Evolutionary conservation across 2,113 vertebrate species (phyloP).

Genomic region (Perognathus longimembris): DNA sequence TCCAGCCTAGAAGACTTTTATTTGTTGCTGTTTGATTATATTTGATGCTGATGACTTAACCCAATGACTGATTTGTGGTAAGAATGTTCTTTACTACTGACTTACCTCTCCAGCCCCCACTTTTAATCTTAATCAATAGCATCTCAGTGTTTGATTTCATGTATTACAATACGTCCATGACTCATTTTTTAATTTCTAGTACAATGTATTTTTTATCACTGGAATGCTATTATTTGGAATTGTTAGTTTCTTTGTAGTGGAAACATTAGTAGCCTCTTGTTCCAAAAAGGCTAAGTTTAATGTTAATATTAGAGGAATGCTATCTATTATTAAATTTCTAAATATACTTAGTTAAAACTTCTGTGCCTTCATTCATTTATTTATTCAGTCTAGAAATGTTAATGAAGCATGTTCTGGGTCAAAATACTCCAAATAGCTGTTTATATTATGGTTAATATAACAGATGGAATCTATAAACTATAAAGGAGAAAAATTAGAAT

Average conservation of each 20-base stretch:
- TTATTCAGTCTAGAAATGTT: neutral
- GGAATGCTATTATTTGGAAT: neutral
- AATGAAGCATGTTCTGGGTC: neutral
- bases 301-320: neutral
- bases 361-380: neutral
- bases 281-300: neutral
- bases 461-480: neutral
- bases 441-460: neutral
- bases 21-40: neutral
- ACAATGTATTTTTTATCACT: slow-evolving; percentile 18
- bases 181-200: neutral
- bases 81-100: neutral
- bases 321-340: slow-evolving; percentile 49
- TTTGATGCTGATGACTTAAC: neutral
- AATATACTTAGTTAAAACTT: neutral
- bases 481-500: neutral
- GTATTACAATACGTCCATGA: neutral
- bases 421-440: neutral
- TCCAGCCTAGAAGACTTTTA: neutral
- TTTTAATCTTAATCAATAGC: neutral
- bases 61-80: neutral
- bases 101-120: neutral
- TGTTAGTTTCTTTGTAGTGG: neutral
- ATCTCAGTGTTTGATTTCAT: neutral
- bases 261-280: slow-evolving; percentile 38